Percentiles rank a stretch among this genome's conserved stretches.
phyloP scores from a whole-genome alignment of 1,140 invertebrate genomes.

The Tyrophagus putrescentiae region DNA sequence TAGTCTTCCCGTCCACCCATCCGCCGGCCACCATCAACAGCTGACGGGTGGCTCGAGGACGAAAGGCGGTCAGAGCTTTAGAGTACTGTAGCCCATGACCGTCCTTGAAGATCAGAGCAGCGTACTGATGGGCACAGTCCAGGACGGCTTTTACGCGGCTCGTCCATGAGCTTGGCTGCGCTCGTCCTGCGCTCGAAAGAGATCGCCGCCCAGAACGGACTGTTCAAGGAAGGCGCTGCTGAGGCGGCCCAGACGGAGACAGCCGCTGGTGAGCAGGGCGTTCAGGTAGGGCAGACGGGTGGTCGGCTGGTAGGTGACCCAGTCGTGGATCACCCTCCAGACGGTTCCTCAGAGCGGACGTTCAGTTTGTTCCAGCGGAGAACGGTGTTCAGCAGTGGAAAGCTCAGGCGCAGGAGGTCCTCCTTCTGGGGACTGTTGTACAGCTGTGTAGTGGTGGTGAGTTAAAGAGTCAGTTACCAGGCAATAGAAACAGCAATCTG shows the following conservation, averaged over 20 bases:
- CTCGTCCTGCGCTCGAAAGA: too few species aligned
- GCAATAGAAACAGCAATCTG: too few species aligned
- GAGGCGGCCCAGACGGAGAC: conserved; percentile 4
- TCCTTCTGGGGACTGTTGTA: too few species aligned
- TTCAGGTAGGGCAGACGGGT: not conserved
- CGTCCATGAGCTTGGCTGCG: too few species aligned
- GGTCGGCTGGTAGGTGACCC: not conserved
- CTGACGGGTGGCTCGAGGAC: not conserved
- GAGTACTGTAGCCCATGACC: not conserved
- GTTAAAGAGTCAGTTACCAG: too few species aligned
- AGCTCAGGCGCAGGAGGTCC: too few species aligned
- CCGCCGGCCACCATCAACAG: conserved; percentile 54
- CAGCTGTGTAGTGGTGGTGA: too few species aligned
- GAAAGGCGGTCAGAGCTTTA: not conserved
- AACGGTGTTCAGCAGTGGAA: too few species aligned
- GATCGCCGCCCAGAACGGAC: not conserved
- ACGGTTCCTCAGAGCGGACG: not conserved
- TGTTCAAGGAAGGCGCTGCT: not conserved
- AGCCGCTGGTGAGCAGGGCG: not conserved
- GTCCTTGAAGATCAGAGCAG: not conserved
- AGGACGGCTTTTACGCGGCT: too few species aligned
- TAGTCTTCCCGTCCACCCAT: conserved; percentile 52
- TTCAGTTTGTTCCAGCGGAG: too few species aligned
- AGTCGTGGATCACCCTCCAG: conserved; percentile 14
- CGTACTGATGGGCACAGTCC: too few species aligned